Conservation (phyloP, 2,797 vertebrate genomes). For the Xiphophorus birchmanni region DNA sequence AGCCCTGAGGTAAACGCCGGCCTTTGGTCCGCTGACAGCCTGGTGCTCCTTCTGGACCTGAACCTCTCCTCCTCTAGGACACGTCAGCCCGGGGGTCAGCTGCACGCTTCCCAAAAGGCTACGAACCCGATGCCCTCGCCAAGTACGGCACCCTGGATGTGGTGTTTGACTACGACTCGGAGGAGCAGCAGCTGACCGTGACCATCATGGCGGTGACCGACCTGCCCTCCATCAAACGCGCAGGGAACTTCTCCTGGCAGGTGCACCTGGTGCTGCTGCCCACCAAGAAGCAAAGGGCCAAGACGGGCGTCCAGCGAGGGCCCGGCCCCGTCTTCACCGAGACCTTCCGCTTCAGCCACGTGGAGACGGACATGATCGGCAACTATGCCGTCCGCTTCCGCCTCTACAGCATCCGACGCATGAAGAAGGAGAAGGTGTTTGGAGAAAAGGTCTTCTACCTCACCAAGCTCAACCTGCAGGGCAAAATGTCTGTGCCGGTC, state of each 20-base stretch:
- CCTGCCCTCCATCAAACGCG: constrained; percentile 88
- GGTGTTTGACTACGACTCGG: constrained; percentile 93
- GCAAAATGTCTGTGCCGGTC: constrained; percentile 94
- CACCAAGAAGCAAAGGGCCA: constrained; percentile 94
- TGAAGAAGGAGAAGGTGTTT: constrained; percentile 97
- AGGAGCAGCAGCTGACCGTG: constrained; percentile 91
- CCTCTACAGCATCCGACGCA: constrained; percentile 91
- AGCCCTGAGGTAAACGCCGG: constrained; percentile 88
- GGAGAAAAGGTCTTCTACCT: constrained; percentile 98
- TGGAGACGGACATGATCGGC: constrained; percentile 96
- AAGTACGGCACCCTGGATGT: constrained; percentile 96
- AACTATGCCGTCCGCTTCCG: constrained; percentile 94
- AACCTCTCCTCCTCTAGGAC: constrained; percentile 76
- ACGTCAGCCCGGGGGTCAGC: constrained; percentile 92
- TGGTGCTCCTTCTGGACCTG: neutral
- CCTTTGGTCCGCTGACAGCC: neutral
- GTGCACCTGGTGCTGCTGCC: constrained; percentile 96
- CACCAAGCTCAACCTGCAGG: constrained; percentile 98
- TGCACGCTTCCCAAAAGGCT: constrained; percentile 91
- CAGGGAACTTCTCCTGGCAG: constrained; percentile 94
- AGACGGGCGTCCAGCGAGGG: constrained; percentile 91
- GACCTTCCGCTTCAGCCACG: constrained; percentile 93
- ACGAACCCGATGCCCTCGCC: constrained; percentile 89
- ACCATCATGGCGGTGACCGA: constrained; percentile 95
- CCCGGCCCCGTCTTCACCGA: constrained; percentile 94